phyloP scores from a whole-genome alignment of 2,797 vertebrate species.

The Potorous gilbertii region DNA sequence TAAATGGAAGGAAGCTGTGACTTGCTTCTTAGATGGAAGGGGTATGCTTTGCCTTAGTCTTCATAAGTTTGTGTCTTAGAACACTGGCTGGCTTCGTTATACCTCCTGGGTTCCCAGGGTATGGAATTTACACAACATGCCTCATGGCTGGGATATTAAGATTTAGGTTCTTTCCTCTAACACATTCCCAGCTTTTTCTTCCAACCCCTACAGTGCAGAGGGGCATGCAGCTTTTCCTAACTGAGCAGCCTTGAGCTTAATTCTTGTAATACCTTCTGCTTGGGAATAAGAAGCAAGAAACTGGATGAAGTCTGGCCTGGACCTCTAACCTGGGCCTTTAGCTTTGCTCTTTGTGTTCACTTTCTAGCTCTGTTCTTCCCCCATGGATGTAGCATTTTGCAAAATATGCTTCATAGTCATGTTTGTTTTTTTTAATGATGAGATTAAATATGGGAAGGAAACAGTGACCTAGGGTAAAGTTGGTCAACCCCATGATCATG shows the following conservation, averaged over 20 bases:
- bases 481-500: not conserved
- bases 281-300: not conserved
- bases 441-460: not conserved
- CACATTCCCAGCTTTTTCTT: not conserved
- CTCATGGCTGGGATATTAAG: not conserved
- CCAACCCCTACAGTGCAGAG: not conserved
- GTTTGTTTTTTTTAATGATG: not conserved
- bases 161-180: not conserved
- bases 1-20: not conserved
- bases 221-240: not conserved
- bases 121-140: slow-evolving; percentile 14
- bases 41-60: not conserved
- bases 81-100: not conserved
- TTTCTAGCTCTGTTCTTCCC: not conserved
- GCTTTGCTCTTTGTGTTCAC: not conserved
- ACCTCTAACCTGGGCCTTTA: not conserved
- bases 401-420: not conserved
- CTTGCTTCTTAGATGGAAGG: slow-evolving; percentile 1
- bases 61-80: not conserved
- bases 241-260: not conserved
- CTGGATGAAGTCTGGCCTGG: not conserved
- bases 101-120: not conserved
- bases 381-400: not conserved
- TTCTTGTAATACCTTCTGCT: slow-evolving; percentile 5
- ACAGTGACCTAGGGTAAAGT: not conserved